phyloP scores from a whole-genome alignment of 2,797 vertebrate species.

The Leuciscus waleckii region DNA sequence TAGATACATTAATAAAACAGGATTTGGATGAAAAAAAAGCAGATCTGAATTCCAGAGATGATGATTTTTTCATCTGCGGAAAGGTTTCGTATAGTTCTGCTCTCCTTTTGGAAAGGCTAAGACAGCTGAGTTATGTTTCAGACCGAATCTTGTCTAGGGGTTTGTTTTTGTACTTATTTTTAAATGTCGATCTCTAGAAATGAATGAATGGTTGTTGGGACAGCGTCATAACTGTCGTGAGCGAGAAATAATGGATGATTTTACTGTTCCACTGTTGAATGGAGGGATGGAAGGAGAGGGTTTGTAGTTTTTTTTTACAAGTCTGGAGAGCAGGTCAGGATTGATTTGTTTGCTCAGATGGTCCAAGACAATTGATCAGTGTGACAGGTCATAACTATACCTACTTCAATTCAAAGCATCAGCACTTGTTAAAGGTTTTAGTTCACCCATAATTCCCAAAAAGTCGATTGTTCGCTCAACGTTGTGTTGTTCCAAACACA shows the following conservation, averaged over 20 bases:
- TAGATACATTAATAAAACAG: slow-evolving; percentile 43
- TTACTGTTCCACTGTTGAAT: background rate
- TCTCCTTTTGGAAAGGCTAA: background rate
- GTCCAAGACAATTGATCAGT: background rate
- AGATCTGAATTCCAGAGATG: slow-evolving; percentile 38
- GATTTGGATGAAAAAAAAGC: slow-evolving; percentile 35
- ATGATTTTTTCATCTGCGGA: slow-evolving; percentile 29
- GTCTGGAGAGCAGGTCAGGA: slow-evolving; percentile 19
- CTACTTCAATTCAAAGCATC: background rate
- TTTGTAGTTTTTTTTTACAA: background rate
- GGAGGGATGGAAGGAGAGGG: slow-evolving; percentile 1
- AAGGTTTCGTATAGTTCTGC: slow-evolving; percentile 25
- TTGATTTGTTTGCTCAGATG: slow-evolving; percentile 38
- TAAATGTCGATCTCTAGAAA: slow-evolving; percentile 8
- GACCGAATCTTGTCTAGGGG: slow-evolving; percentile 11
- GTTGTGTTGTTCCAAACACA: background rate
- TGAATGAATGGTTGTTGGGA: slow-evolving; percentile 28
- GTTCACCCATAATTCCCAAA: background rate
- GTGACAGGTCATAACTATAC: background rate
- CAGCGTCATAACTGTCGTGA: background rate
- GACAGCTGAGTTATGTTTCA: slow-evolving; percentile 41
- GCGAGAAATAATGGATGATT: background rate
- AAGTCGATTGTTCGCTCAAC: accelerated
- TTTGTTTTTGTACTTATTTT: slow-evolving; percentile 30
- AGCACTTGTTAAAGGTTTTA: background rate